Evolutionary conservation across 2,888 invertebrate genomes (phyloP).

Genomic region (Eueremaeus valkanovi): DNA sequence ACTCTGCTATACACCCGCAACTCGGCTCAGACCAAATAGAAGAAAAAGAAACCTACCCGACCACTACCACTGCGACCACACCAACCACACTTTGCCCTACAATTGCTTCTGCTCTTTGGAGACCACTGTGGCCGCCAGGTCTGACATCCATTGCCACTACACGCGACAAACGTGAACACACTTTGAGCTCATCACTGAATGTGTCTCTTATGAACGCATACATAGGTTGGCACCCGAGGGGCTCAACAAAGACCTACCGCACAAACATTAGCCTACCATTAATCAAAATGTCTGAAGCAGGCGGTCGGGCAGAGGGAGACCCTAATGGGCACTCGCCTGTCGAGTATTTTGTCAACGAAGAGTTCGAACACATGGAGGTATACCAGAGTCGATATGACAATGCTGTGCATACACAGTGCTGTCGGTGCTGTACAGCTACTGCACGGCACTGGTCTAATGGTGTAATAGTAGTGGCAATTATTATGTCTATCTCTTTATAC

Average conservation of each 20-base stretch:
- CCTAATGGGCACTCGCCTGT: neutral
- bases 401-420: neutral
- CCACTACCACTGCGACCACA: slow-evolving; percentile 23
- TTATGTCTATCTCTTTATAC: too few relatives aligned
- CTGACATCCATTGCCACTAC: too few relatives aligned
- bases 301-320: neutral
- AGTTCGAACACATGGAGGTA: slow-evolving; percentile 11
- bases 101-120: slow-evolving; percentile 45
- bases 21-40: neutral
- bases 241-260: slow-evolving; percentile 31
- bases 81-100: slow-evolving; percentile 42
- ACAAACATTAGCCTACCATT: slow-evolving; percentile 29
- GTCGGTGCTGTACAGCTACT: neutral
- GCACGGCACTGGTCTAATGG: too few relatives aligned
- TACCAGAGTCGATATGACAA: neutral
- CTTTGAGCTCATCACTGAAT: neutral
- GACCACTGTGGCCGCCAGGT: slow-evolving; percentile 47
- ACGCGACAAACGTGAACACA: slow-evolving; percentile 37
- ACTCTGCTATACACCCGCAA: slow-evolving; percentile 17
- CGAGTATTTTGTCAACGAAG: neutral
- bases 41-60: neutral
- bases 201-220: neutral
- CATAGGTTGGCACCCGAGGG: slow-evolving; percentile 42
- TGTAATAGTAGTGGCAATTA: too few relatives aligned
- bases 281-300: slow-evolving; percentile 18